phyloP scores from a whole-genome alignment of 2,888 invertebrate species.

The Phorcus lineatus region DNA sequence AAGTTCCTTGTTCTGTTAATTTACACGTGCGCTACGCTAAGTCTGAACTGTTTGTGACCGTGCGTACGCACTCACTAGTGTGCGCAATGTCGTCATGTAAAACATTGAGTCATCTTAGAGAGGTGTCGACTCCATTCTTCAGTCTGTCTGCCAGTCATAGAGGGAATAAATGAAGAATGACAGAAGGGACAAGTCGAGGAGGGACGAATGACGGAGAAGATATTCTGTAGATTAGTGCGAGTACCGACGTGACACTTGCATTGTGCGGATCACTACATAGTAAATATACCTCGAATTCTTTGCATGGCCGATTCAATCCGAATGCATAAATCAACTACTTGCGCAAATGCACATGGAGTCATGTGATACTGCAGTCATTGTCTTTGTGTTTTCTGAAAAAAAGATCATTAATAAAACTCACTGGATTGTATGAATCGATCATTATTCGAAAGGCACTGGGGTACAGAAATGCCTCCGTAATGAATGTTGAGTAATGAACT shows the following conservation, averaged over 20 bases:
- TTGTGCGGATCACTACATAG: neutral
- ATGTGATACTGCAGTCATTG: no score
- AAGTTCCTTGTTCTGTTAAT: slow-evolving; percentile 6
- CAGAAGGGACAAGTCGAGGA: slow-evolving; percentile 1
- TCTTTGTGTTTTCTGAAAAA: no score
- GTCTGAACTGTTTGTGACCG: neutral
- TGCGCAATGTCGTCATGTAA: neutral
- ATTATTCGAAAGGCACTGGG: no score
- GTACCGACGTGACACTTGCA: neutral
- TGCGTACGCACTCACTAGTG: neutral
- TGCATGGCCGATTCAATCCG: neutral
- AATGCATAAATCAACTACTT: no score
- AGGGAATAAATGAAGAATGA: neutral
- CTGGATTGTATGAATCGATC: no score
- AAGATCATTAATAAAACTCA: no score
- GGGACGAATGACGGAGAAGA: neutral
- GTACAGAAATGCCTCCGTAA: no score
- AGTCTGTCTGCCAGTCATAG: neutral
- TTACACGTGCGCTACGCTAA: slow-evolving; percentile 5
- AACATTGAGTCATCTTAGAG: neutral
- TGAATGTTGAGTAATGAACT: no score
- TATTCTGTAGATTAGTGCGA: slow-evolving; percentile 4
- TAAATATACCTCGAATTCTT: neutral
- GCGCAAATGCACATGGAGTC: no score
- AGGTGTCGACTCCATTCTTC: neutral